phyloP scores from a whole-genome alignment of 2,113 vertebrate genomes.

The Eolophus roseicapilla region DNA sequence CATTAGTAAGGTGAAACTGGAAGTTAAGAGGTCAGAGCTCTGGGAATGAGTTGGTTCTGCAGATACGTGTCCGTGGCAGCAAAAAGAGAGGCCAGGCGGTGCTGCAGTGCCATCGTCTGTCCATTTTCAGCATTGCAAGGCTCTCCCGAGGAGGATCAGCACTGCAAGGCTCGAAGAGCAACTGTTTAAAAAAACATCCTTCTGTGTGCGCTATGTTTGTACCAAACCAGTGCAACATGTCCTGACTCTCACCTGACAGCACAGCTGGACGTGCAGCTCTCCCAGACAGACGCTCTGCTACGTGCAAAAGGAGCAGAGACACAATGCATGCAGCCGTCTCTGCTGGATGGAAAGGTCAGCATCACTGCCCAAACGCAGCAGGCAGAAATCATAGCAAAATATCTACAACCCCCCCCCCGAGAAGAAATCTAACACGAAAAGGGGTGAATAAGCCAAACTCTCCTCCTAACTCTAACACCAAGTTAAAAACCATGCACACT shows the following conservation, averaged over 20 bases:
- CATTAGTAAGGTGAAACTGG: not conserved
- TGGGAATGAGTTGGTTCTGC: not conserved
- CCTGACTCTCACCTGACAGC: not conserved
- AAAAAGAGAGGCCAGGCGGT: not conserved
- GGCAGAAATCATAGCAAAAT: not conserved
- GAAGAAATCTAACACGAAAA: not conserved
- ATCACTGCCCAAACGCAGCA: not conserved
- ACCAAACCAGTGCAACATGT: not conserved
- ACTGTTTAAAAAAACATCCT: fast-evolving
- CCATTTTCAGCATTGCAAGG: not conserved
- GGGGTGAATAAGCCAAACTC: not conserved
- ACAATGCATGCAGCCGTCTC: not conserved
- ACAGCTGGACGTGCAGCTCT: not conserved
- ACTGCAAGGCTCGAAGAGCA: fast-evolving
- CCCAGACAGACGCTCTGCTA: not conserved
- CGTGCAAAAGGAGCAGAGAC: not conserved
- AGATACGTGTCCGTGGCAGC: fast-evolving
- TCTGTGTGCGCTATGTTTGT: not conserved
- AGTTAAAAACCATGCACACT: not conserved
- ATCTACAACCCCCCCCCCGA: fast-evolving
- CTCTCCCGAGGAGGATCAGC: too few species aligned
- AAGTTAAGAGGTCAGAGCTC: not conserved
- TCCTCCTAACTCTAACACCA: not conserved
- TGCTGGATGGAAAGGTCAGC: fast-evolving
- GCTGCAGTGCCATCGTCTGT: slow-evolving; percentile 43